Percentiles rank a stretch among this genome's conserved stretches.
These are phyloP conservation scores for Chloroceryle inda DNA, from an alignment of 2,797 vertebrate genomes.

Conservation along the genomic window DNA sequence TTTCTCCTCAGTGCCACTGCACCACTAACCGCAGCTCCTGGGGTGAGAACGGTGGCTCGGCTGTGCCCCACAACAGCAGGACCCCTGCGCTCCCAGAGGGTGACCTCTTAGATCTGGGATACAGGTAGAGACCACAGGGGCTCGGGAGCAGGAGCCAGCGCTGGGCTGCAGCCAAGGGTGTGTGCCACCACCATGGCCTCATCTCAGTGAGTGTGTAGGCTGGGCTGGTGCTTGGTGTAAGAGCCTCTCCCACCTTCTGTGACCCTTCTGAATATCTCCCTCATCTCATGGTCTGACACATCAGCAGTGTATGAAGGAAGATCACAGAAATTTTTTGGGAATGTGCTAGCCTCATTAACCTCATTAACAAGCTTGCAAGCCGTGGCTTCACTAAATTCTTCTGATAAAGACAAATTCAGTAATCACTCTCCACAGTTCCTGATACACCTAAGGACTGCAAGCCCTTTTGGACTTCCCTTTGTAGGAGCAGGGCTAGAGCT, in stretches of 20 bases:
- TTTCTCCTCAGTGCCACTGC: neutral
- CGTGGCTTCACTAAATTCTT: neutral
- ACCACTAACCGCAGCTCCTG: accelerated
- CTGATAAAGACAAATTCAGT: neutral
- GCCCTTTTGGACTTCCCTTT: neutral
- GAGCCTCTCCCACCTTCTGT: neutral
- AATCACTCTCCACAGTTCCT: neutral
- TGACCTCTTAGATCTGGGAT: neutral
- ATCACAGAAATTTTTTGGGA: neutral
- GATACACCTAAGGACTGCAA: neutral
- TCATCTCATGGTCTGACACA: neutral
- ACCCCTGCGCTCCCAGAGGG: neutral
- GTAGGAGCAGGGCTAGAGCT: neutral
- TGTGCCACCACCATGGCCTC: neutral
- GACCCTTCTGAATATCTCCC: neutral
- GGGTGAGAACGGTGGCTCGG: neutral
- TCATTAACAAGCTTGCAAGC: neutral
- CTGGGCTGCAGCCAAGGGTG: neutral
- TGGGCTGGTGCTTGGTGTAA: neutral
- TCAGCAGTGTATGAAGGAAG: neutral
- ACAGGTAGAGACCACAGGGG: neutral
- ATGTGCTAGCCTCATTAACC: neutral
- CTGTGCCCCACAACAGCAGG: accelerated
- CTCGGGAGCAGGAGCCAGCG: neutral
- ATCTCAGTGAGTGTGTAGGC: accelerated